These are phyloP conservation scores for Kryptolebias marmoratus DNA, from an alignment of 2,113 vertebrate genomes.

Conservation along the genomic window DNA sequence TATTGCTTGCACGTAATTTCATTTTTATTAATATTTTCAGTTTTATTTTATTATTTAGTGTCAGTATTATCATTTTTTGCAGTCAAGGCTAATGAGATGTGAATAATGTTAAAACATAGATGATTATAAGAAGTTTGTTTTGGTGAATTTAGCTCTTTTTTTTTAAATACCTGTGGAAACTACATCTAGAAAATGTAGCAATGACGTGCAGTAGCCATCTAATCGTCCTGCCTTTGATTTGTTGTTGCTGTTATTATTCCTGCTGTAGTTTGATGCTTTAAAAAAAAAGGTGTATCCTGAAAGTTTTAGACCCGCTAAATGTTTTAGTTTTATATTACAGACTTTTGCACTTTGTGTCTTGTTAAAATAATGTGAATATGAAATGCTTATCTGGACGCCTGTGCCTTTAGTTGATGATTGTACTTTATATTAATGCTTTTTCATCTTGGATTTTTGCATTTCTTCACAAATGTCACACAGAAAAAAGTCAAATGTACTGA, in stretches of 20 bases:
- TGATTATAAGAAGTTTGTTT: background rate
- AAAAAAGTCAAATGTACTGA: conserved; percentile 27
- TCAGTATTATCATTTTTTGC: conserved; percentile 27
- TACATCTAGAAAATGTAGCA: conserved; percentile 42
- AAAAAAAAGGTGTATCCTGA: background rate
- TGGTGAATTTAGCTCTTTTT: background rate
- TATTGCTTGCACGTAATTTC: background rate
- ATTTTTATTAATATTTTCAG: background rate
- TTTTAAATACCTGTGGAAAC: background rate
- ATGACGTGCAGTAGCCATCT: conserved; percentile 44
- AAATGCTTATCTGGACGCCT: conserved; percentile 43
- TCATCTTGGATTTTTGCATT: conserved; percentile 28
- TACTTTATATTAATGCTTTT: conserved; percentile 30
- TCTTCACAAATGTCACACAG: conserved; percentile 16
- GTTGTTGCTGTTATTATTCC: conserved; percentile 37
- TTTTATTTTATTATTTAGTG: conserved; percentile 12
- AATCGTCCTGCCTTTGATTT: conserved; percentile 17
- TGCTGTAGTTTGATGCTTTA: conserved; percentile 11
- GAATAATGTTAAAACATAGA: conserved; percentile 27
- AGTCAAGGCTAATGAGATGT: conserved; percentile 32
- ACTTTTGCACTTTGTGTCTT: conserved; percentile 18
- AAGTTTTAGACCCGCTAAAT: conserved; percentile 7
- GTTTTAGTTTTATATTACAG: conserved; percentile 37
- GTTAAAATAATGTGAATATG: conserved; percentile 43
- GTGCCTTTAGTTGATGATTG: conserved; percentile 60